Conservation (phyloP, 2,113 vertebrate genomes). For the Vulpes vulpes region DNA sequence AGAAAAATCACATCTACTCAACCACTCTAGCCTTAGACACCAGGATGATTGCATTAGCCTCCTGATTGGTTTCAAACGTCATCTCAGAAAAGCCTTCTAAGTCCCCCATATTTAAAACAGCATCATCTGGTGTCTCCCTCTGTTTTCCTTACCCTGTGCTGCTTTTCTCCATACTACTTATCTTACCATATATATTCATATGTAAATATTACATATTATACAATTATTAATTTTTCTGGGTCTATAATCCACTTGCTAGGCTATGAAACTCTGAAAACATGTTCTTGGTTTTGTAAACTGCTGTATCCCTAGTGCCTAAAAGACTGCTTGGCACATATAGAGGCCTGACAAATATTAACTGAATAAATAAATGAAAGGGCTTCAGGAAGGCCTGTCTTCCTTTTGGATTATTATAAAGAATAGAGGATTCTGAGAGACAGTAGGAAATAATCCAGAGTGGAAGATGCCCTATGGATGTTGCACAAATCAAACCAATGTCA, state of each 20-base stretch:
- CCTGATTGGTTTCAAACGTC: not conserved
- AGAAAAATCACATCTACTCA: not conserved
- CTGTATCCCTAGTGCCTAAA: not conserved
- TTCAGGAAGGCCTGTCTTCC: not conserved
- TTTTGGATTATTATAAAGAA: not conserved
- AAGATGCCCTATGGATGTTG: not conserved
- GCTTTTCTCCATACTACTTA: not conserved
- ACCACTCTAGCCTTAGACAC: not conserved
- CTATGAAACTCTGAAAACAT: not conserved
- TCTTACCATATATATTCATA: not conserved
- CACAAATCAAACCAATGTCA: not conserved
- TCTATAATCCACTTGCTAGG: not conserved
- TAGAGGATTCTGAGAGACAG: not conserved
- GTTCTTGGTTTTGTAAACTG: not conserved
- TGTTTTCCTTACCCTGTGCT: not conserved
- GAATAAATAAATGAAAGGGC: not conserved
- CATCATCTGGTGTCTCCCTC: not conserved
- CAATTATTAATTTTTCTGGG: not conserved
- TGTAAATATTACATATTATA: not conserved
- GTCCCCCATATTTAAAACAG: not conserved
- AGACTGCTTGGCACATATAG: not conserved
- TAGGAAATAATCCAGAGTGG: not conserved
- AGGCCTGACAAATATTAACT: not conserved
- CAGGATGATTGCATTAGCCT: not conserved
- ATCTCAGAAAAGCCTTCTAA: not conserved